Evolutionary conservation across 2,113 vertebrate genomes (phyloP).

Genomic region (Ginglymostoma cirratum): DNA sequence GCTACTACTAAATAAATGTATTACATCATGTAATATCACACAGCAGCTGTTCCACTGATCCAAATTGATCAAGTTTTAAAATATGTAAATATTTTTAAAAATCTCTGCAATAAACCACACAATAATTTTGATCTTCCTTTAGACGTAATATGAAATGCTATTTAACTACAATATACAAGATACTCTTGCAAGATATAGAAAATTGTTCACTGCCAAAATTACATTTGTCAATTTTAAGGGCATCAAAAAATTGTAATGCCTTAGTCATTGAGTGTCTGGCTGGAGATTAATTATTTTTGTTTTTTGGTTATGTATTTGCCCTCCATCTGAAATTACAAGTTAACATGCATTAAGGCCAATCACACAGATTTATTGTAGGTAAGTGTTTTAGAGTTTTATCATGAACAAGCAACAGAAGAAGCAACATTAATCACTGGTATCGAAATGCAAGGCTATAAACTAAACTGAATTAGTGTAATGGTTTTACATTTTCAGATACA

Average conservation of each 20-base stretch:
- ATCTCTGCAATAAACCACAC: neutral
- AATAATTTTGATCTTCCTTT: neutral
- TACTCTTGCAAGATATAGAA: constrained; percentile 1
- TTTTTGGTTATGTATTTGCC: neutral
- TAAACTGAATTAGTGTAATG: neutral
- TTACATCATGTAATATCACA: neutral
- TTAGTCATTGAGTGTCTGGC: neutral
- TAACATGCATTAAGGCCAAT: neutral
- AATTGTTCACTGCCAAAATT: neutral
- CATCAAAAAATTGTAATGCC: neutral
- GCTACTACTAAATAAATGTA: neutral
- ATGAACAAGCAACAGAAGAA: constrained; percentile 9
- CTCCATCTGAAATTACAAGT: neutral
- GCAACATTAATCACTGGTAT: neutral
- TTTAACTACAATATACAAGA: neutral
- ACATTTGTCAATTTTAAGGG: constrained; percentile 19
- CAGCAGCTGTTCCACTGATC: neutral
- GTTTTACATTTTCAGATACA: neutral
- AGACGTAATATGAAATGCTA: neutral
- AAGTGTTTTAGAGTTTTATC: neutral
- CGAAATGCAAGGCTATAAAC: neutral
- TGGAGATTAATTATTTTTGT: neutral
- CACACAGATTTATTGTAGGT: neutral
- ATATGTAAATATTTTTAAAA: neutral
- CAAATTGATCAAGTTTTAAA: neutral